Evolutionary conservation across 2,888 invertebrate species (phyloP).

Genomic region (Spodoptera exigua): DNA sequence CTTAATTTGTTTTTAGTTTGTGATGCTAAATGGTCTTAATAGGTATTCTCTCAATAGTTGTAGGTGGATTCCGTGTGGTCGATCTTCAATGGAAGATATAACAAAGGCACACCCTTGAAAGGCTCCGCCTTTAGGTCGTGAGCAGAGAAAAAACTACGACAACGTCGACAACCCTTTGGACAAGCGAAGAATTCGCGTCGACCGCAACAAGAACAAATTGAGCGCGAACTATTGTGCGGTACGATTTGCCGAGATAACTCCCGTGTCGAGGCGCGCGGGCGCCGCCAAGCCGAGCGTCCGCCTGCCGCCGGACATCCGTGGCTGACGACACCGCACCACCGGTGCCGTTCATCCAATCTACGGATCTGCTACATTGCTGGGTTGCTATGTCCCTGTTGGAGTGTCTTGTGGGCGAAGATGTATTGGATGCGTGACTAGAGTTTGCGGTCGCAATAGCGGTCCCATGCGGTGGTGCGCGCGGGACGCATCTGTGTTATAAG

Average conservation of each 20-base stretch:
- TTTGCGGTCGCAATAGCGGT: slow-evolving; percentile 66
- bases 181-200: slow-evolving; percentile 86
- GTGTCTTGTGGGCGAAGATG: slow-evolving; percentile 52
- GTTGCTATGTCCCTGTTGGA: slow-evolving; percentile 38
- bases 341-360: slow-evolving; percentile 39
- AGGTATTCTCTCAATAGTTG: slow-evolving; percentile 68
- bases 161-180: slow-evolving; percentile 78
- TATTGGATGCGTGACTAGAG: slow-evolving; percentile 71
- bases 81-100: slow-evolving; percentile 73
- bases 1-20: slow-evolving; percentile 47
- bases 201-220: slow-evolving; percentile 89
- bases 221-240: slow-evolving; percentile 87
- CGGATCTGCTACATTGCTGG: slow-evolving; percentile 64
- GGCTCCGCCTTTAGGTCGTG: slow-evolving; percentile 68
- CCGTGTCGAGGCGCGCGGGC: slow-evolving; percentile 81
- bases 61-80: slow-evolving; percentile 62
- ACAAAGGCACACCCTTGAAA: slow-evolving; percentile 74
- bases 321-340: slow-evolving; percentile 60
- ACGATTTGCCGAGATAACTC: slow-evolving; percentile 88
- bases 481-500: slow-evolving; percentile 87
- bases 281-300: slow-evolving; percentile 72
- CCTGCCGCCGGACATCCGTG: slow-evolving; percentile 76
- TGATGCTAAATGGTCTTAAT: slow-evolving; percentile 65
- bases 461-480: slow-evolving; percentile 79
- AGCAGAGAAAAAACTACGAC: slow-evolving; percentile 82